phyloP scores from a whole-genome alignment of 2,113 vertebrate species.

The Dendropsophus ebraccatus region DNA sequence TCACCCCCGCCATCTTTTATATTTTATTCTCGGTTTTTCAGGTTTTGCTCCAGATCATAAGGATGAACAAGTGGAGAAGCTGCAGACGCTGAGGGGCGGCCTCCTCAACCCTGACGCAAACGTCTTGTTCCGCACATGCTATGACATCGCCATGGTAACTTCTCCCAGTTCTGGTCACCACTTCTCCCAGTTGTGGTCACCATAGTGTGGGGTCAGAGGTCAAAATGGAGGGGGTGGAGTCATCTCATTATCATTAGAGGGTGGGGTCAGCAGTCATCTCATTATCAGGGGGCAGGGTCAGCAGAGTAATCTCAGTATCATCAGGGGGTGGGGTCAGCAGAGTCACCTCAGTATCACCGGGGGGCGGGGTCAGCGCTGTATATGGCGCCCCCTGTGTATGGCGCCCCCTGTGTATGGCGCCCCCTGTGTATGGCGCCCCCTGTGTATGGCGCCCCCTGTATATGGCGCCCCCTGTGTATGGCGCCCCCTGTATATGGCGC shows the following conservation, averaged over 20 bases:
- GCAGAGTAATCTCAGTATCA: not conserved
- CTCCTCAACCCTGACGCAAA: constrained; percentile 80
- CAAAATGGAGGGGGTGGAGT: too few species aligned
- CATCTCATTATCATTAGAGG: not conserved
- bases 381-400: too few species aligned
- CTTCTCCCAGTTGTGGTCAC: too few species aligned
- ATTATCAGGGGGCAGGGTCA: not conserved
- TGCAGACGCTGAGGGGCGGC: constrained; percentile 74
- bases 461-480: too few species aligned
- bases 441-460: too few species aligned
- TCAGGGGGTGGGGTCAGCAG: not conserved
- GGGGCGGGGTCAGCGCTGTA: not conserved
- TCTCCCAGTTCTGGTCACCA: not conserved
- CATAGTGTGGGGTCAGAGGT: too few species aligned
- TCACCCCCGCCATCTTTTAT: too few species aligned
- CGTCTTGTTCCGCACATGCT: constrained; percentile 84
- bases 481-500: too few species aligned
- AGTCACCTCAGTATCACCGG: not conserved
- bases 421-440: too few species aligned
- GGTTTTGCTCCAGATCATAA: constrained; percentile 84
- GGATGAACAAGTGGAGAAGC: constrained; percentile 79
- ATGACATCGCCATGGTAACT: constrained; percentile 82
- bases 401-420: too few species aligned
- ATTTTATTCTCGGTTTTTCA: constrained; percentile 54
- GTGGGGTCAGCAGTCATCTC: not conserved